Evolutionary conservation across 2,888 invertebrate genomes (phyloP).

Genomic region (Eurytoma californica): DNA sequence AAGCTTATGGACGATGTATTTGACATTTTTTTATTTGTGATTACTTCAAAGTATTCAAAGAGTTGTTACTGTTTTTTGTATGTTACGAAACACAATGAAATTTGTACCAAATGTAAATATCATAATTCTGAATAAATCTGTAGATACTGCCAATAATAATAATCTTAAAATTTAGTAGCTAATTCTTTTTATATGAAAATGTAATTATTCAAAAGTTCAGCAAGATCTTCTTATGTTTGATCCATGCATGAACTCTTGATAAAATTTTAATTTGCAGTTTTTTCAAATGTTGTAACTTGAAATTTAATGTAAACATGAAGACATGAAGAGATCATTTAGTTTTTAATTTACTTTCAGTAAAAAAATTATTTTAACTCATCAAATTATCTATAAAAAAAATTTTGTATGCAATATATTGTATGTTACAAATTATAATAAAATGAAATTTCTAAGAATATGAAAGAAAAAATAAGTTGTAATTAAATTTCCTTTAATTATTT

Average conservation of each 20-base stretch:
- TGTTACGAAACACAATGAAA: constrained; percentile 54
- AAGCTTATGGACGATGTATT: constrained; percentile 12
- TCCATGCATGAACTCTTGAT: background rate
- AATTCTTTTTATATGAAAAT: constrained; percentile 7
- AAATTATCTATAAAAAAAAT: no score
- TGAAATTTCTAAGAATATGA: no score
- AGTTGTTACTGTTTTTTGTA: constrained; percentile 48
- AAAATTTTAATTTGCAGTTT: no score
- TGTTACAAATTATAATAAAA: no score
- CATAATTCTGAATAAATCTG: constrained; percentile 51
- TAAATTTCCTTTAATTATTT: no score
- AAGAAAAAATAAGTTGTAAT: no score
- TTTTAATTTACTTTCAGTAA: no score
- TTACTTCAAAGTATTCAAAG: constrained; percentile 40
- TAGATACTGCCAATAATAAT: constrained; percentile 53
- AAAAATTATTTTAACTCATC: no score
- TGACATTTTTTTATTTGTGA: constrained; percentile 35
- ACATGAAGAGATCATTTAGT: no score
- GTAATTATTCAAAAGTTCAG: constrained; percentile 30
- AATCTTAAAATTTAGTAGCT: constrained; percentile 41
- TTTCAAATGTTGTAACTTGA: no score
- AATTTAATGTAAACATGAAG: no score
- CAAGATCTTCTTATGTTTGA: constrained; percentile 3
- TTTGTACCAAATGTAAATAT: constrained; percentile 57
- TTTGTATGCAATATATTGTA: no score